phyloP scores from a whole-genome alignment of 2,888 invertebrate genomes.

The Dorcus parallelipipedus region DNA sequence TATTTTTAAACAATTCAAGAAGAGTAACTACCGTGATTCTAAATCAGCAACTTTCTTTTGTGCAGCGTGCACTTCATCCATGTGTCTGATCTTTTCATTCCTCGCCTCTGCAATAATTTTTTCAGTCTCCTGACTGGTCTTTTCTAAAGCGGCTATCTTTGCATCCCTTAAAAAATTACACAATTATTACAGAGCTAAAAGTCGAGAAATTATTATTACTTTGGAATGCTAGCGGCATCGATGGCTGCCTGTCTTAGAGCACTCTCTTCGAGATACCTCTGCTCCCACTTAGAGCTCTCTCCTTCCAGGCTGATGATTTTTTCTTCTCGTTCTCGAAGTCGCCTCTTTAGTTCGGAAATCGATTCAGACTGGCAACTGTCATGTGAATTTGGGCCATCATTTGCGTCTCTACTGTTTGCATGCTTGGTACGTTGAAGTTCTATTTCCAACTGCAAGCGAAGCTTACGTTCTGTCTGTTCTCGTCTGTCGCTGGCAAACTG shows the following conservation, averaged over 20 bases:
- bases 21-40: constrained; percentile 66
- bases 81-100: constrained; percentile 80
- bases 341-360: constrained; percentile 60
- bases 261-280: constrained; percentile 78
- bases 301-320: constrained; percentile 73
- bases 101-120: constrained; percentile 82
- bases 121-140: constrained; percentile 79
- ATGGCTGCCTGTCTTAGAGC: constrained; percentile 76
- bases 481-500: constrained; percentile 82
- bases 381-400: constrained; percentile 18
- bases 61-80: constrained; percentile 84
- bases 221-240: constrained; percentile 73
- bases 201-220: constrained; percentile 46
- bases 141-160: constrained; percentile 79
- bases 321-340: constrained; percentile 65
- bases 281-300: constrained; percentile 83
- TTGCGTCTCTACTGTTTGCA: constrained; percentile 31
- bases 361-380: constrained; percentile 50
- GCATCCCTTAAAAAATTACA: constrained; percentile 61
- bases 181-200: constrained; percentile 9
- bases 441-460: constrained; percentile 79
- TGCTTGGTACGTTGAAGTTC: constrained; percentile 66
- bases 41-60: constrained; percentile 83
- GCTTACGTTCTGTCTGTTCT: constrained; percentile 80
- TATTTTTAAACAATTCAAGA: constrained; percentile 1